Percentiles rank a stretch among this genome's conserved stretches.
These are phyloP conservation scores for Myotis lucifugus DNA, from an alignment of 2,113 vertebrate species.

Conservation along the genomic window DNA sequence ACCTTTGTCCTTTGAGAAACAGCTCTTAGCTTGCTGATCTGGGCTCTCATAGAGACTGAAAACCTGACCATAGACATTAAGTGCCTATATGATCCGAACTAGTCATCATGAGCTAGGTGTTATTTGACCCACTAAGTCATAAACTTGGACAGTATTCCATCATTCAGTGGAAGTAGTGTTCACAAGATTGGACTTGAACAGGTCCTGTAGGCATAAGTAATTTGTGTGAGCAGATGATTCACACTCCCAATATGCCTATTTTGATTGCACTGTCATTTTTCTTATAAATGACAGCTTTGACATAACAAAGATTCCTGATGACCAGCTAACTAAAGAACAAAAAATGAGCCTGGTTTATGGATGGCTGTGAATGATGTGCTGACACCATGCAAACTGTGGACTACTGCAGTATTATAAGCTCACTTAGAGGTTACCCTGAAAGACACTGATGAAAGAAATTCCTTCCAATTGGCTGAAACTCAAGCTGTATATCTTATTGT, in stretches of 20 bases:
- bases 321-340: constrained; percentile 30
- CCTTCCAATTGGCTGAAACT: constrained; percentile 57
- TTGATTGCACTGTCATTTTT: neutral
- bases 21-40: neutral
- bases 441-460: constrained; percentile 5
- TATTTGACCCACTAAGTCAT: constrained; percentile 34
- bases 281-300: constrained; percentile 19
- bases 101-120: neutral
- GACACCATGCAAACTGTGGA: constrained; percentile 27
- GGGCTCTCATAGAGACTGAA: neutral
- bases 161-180: neutral
- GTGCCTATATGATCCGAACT: neutral
- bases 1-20: neutral
- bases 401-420: neutral
- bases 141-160: neutral
- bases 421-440: constrained; percentile 50
- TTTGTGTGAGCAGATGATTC: constrained; percentile 8
- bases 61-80: neutral
- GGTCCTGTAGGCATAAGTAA: neutral
- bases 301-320: constrained; percentile 40
- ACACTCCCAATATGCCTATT: constrained; percentile 31
- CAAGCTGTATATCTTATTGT: constrained; percentile 65
- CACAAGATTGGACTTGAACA: neutral
- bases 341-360: neutral
- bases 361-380: constrained; percentile 21